Base-by-base conservation (phyloP, 2,113 vertebrate species). In the Mastomys coucha region DNA sequence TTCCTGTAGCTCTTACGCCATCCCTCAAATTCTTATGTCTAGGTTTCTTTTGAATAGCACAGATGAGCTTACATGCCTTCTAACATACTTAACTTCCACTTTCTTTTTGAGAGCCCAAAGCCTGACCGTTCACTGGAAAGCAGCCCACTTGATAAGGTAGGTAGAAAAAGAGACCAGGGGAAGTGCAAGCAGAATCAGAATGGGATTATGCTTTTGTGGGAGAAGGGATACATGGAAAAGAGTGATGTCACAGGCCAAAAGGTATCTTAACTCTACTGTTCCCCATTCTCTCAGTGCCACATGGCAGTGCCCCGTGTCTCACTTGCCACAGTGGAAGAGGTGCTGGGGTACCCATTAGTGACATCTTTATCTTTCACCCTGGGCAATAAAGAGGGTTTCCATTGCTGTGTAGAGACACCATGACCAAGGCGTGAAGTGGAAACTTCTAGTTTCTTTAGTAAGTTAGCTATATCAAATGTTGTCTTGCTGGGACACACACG, bases 261-360 rank as follows among this genome's bases (percentile, higher is more conserved):
- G 75, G 3, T 28, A 16, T 39, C 78, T 67, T 11, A 45, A 26
- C 22, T 78, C 70, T 22, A 2, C 36, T 8, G 49, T 14, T 65
- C 20, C 24, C 36, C 28, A 10, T 2, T 63, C 60, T 17, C 22
- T 67, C 9, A 22, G 28, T 4, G 28, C 3, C n/a, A 7, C 19
- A 11, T 0, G 5, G 9, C 12, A 7, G 26, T 20, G 8, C 3
- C 77, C 45, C 1, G 42, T 2, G 1, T 24, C 14, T 49, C 26
- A 17, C 69, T n/a, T 16, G 9, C 26, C 17, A 39, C 31, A 16
- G 11, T 28, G 65, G 9, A 26, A 28, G 28, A 33, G 33, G 42
- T 7, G 51, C 49, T 14, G 78, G 16, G 39, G 51, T 14, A 26
- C 39, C 3, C n/a, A 67, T 42, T n/a, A 12, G 60, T 77, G 36